These are phyloP conservation scores for Globicephala melas DNA, from an alignment of 2,113 vertebrate genomes.

Conservation along the genomic window DNA sequence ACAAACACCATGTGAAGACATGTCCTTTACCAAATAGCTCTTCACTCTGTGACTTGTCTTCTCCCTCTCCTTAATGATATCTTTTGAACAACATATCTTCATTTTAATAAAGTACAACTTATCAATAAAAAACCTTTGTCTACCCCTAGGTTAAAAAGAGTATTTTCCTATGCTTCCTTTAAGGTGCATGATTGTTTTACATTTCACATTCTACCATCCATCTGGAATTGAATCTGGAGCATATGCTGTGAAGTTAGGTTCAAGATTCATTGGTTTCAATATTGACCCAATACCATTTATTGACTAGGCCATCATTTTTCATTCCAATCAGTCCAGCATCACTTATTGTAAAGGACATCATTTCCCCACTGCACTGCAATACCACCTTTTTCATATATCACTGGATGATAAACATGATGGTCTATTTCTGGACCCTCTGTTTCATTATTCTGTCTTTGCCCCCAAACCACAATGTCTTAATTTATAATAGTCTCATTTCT, in stretches of 20 bases:
- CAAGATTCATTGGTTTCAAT: neutral
- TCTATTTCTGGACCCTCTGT: neutral
- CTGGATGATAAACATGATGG: neutral
- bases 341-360: neutral
- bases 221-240: neutral
- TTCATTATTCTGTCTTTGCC: neutral
- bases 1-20: neutral
- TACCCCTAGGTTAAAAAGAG: neutral
- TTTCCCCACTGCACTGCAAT: neutral
- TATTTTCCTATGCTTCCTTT: neutral
- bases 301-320: neutral
- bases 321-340: neutral
- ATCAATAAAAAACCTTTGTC: neutral
- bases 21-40: neutral
- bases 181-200: neutral
- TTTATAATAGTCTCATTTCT: neutral
- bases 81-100: neutral
- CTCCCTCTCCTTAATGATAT: neutral
- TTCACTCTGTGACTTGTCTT: neutral
- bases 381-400: neutral
- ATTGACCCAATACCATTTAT: neutral
- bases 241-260: neutral
- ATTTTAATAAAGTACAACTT: slow-evolving; percentile 1
- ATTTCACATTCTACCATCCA: neutral
- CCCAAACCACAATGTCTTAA: slow-evolving; percentile 1